A percentile compares a stretch with the other conserved stretches of the same genome.
phyloP scores from a whole-genome alignment of 2,113 vertebrate species.

The Saguinus imperator region DNA sequence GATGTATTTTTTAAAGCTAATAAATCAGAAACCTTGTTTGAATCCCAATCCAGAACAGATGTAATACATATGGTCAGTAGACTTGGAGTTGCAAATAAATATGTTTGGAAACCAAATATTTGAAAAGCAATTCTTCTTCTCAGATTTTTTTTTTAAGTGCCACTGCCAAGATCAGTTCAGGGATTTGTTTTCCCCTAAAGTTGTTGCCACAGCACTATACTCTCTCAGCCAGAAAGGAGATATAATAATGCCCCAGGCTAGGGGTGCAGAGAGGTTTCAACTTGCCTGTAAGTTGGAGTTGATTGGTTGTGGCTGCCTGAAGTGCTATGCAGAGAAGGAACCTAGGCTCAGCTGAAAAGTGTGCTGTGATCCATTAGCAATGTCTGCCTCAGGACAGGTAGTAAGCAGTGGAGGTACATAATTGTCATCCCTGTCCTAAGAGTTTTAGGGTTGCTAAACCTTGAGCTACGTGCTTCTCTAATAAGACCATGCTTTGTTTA shows the following conservation, averaged over 20 bases:
- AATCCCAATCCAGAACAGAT: conserved; percentile 73
- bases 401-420: background rate
- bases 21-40: conserved; percentile 69
- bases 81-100: conserved; percentile 74
- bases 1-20: conserved; percentile 53
- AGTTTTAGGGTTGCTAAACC: background rate
- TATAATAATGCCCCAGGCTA: background rate
- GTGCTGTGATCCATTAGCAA: background rate
- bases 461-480: background rate
- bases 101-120: conserved; percentile 79
- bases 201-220: background rate
- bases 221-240: conserved; percentile 17
- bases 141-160: conserved; percentile 39
- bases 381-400: conserved; percentile 4
- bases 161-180: conserved; percentile 69
- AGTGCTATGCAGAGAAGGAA: background rate
- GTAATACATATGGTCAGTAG: conserved; percentile 74
- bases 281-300: background rate
- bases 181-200: conserved; percentile 50
- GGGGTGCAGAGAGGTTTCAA: background rate
- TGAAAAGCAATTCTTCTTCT: conserved; percentile 74
- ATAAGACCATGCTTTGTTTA: background rate
- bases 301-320: conserved; percentile 3
- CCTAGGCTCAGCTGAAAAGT: background rate
- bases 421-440: background rate